Percentiles rank a stretch among this genome's conserved stretches.
Conservation (phyloP, 2,888 invertebrate species). For the Caradrina kadenii region DNA sequence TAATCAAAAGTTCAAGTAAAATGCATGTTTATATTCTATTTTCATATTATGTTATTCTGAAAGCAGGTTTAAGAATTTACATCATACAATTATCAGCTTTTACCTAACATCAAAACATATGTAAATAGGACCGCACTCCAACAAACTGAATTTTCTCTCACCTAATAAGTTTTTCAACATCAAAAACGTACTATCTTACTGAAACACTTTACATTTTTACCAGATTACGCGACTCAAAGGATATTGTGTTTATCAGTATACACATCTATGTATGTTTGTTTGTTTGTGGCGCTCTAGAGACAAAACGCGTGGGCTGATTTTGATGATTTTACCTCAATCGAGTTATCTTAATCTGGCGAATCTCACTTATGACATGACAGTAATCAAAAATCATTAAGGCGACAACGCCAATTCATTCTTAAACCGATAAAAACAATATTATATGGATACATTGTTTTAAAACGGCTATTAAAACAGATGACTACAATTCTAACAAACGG, state of each 20-base stretch:
- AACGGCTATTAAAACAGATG: conserved; percentile 53
- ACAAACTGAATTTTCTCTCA: background rate
- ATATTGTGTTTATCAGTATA: too few relatives aligned
- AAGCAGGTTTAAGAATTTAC: conserved; percentile 1
- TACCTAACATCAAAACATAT: conserved; percentile 9
- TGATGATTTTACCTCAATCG: too few relatives aligned
- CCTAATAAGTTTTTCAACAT: background rate
- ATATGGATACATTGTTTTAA: conserved; percentile 46
- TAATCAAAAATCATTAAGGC: too few relatives aligned
- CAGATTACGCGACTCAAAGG: background rate
- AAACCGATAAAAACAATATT: conserved; percentile 23
- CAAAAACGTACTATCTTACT: background rate
- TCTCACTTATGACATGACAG: too few relatives aligned
- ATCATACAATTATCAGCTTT: conserved; percentile 2
- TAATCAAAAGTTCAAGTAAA: background rate
- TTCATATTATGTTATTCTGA: background rate
- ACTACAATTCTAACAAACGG: conserved; percentile 48
- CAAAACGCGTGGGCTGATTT: too few relatives aligned
- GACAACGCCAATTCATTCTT: background rate
- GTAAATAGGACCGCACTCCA: background rate
- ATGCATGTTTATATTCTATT: background rate
- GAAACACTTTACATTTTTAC: conserved; percentile 8
- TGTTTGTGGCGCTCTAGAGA: too few relatives aligned
- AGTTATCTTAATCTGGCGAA: too few relatives aligned
- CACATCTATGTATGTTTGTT: too few relatives aligned